Percentiles rank a stretch among this genome's conserved stretches.
phyloP scores from a whole-genome alignment of 2,113 vertebrate species.

The Vanacampus margaritifer region DNA sequence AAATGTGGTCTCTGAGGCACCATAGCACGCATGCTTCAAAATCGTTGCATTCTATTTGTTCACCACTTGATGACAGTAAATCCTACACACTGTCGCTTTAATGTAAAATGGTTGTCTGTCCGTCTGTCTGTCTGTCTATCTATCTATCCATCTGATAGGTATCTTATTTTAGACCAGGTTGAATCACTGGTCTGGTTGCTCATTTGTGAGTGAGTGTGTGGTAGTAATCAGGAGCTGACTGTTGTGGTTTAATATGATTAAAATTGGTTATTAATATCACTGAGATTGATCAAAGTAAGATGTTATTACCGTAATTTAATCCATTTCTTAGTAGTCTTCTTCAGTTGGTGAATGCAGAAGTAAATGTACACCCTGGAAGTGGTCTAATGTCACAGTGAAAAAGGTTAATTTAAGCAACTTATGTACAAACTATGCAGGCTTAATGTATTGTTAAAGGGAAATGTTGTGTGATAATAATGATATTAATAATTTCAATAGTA shows the following conservation, averaged over 20 bases:
- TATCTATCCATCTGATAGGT: not conserved
- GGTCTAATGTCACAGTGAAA: not conserved
- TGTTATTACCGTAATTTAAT: not conserved
- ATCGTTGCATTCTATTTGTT: no score
- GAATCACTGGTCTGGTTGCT: not conserved
- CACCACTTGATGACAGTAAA: no score
- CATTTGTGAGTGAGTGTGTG: not conserved
- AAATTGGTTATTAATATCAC: not conserved
- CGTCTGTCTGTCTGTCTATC: no score
- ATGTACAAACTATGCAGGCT: slow-evolving; percentile 12
- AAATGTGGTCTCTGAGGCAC: no score
- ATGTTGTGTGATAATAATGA: slow-evolving; percentile 4
- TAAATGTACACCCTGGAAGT: not conserved
- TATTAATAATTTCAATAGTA: slow-evolving; percentile 14
- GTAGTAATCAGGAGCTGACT: not conserved
- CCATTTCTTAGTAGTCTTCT: not conserved
- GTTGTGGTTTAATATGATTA: not conserved
- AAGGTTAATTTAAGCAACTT: not conserved
- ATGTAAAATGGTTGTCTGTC: not conserved
- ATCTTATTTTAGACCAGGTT: not conserved
- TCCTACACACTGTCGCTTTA: not conserved
- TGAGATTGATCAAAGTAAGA: not conserved
- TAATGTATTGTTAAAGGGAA: not conserved
- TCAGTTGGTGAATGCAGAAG: not conserved
- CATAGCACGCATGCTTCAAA: no score